Conservation (phyloP, 2,888 invertebrate species). For the Psococerastis gibbosa region DNA sequence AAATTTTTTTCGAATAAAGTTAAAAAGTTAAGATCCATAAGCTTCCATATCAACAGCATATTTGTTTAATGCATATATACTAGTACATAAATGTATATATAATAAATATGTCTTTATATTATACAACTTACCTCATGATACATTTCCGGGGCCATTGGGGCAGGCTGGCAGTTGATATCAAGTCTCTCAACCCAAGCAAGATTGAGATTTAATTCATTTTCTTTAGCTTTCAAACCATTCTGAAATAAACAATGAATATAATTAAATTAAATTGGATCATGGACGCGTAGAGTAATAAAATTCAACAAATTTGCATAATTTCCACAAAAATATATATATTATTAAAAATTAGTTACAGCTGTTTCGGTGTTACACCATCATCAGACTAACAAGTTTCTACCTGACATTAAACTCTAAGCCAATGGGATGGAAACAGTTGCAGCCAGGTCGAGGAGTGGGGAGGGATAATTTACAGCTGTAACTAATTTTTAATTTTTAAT, state of each 20-base stretch:
- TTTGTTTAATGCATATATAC: too few species aligned
- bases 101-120: too few species aligned
- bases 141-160: constrained; percentile 69
- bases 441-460: too few species aligned
- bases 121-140: constrained; percentile 32
- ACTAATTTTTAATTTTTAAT: too few species aligned
- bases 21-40: constrained; percentile 6
- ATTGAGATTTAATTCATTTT: constrained; percentile 47
- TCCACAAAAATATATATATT: constrained; percentile 15
- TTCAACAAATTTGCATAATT: constrained; percentile 9
- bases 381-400: too few species aligned
- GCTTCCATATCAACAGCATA: too few species aligned
- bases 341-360: too few species aligned
- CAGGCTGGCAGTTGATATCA: constrained; percentile 55
- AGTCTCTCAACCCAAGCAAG: constrained; percentile 74
- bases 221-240: constrained; percentile 45
- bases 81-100: too few species aligned
- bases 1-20: constrained; percentile 13
- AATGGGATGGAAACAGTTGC: too few species aligned
- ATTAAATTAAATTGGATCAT: constrained; percentile 5
- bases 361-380: too few species aligned
- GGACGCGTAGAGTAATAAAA: constrained; percentile 12
- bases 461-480: too few species aligned
- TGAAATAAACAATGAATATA: constrained; percentile 20
- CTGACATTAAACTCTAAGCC: too few species aligned